A percentile compares a stretch with the other conserved stretches of the same genome.
Evolutionary conservation across 1,140 invertebrate species (phyloP).

Genomic region (Harpegnathos saltator): DNA sequence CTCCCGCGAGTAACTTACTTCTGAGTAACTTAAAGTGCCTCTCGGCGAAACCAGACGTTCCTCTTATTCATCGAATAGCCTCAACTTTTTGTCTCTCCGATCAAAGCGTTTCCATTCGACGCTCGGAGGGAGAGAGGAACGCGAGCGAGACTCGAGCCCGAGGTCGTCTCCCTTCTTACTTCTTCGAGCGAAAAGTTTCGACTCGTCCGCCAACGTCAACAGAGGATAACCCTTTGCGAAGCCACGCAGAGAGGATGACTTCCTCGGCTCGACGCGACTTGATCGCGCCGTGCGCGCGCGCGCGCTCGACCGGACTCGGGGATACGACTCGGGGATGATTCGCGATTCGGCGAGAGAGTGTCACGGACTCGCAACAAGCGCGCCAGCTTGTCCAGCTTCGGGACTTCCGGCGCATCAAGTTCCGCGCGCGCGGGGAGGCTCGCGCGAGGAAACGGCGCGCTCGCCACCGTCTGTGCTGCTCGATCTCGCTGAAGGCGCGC

Average conservation of each 20-base stretch:
- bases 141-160: neutral
- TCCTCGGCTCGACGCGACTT: too few relatives aligned
- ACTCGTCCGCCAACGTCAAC: too few relatives aligned
- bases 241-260: too few relatives aligned
- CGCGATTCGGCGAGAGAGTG: neutral
- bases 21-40: constrained; percentile 37
- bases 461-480: neutral
- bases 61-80: constrained; percentile 26
- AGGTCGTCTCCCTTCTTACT: neutral
- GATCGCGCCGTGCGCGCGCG: too few relatives aligned
- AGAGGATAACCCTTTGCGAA: too few relatives aligned
- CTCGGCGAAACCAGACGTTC: constrained; percentile 60
- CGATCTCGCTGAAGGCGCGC: neutral
- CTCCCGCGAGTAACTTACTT: neutral
- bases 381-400: neutral
- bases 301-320: too few relatives aligned
- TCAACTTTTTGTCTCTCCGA: constrained; percentile 55
- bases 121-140: neutral
- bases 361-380: constrained; percentile 18
- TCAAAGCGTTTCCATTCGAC: constrained; percentile 37
- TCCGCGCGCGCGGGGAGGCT: too few relatives aligned
- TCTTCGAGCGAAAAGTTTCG: too few relatives aligned
- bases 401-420: constrained; percentile 19
- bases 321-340: too few relatives aligned
- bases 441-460: neutral